phyloP scores from a whole-genome alignment of 1,140 invertebrate species.

The Rhizoglyphus robini region DNA sequence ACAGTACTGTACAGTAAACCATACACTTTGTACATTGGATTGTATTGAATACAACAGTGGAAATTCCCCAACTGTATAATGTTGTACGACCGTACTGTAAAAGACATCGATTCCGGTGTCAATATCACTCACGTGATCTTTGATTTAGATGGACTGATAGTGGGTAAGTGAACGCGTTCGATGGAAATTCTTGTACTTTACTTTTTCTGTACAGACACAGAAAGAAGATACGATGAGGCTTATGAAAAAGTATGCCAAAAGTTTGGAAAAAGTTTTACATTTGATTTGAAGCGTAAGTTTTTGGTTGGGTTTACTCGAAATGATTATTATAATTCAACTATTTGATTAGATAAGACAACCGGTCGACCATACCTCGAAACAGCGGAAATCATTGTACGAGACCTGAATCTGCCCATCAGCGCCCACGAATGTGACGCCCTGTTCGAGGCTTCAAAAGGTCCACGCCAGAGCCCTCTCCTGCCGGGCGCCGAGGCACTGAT shows the following conservation, averaged over 20 bases:
- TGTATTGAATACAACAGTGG: too few relatives aligned
- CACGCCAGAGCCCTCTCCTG: constrained; percentile 19
- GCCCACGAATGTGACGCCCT: neutral
- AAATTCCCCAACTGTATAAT: too few relatives aligned
- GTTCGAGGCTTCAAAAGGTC: constrained; percentile 8
- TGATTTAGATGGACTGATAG: constrained; percentile 22
- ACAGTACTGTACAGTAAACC: too few relatives aligned
- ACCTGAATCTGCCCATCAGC: constrained; percentile 12
- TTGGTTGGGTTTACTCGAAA: neutral
- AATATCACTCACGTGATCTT: constrained; percentile 24
- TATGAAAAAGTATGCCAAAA: neutral
- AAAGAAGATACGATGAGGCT: neutral
- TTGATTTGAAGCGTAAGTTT: constrained; percentile 15
- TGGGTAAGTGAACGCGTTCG: constrained; percentile 6
- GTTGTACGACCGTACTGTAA: too few relatives aligned
- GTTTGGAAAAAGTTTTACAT: constrained; percentile 5
- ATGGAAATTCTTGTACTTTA: neutral
- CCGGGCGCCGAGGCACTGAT: constrained; percentile 22
- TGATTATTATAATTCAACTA: neutral
- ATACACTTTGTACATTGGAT: too few relatives aligned
- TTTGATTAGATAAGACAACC: constrained; percentile 7
- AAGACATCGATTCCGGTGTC: too few relatives aligned
- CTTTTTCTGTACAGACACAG: constrained; percentile 6
- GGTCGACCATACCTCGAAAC: neutral
- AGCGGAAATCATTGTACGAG: neutral